Percentiles rank a stretch among this genome's conserved stretches.
Conservation (phyloP, 2,797 vertebrate species). For the Tauraco hartlaubi region DNA sequence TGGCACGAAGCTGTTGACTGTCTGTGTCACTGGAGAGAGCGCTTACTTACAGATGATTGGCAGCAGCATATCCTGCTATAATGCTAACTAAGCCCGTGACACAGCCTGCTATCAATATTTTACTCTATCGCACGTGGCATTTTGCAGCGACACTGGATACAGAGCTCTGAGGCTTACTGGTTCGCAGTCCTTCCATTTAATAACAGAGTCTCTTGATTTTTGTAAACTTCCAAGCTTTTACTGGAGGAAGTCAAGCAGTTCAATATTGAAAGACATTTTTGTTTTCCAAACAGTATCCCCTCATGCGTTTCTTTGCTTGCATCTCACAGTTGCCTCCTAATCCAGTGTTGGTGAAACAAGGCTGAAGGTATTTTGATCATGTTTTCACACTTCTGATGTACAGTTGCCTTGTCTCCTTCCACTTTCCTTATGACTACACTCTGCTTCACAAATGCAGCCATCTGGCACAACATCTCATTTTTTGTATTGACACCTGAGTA, state of each 20-base stretch:
- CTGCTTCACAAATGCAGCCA: slow-evolving; percentile 33
- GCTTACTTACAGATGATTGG: neutral
- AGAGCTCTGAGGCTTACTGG: neutral
- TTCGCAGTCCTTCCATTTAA: neutral
- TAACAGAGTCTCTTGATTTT: neutral
- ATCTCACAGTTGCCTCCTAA: slow-evolving; percentile 56
- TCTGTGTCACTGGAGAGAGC: neutral
- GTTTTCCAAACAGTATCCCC: slow-evolving; percentile 21
- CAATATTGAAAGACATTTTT: slow-evolving; percentile 9
- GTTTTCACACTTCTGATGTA: slow-evolving; percentile 55
- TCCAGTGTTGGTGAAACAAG: slow-evolving; percentile 55
- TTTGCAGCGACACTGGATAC: neutral
- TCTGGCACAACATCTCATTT: slow-evolving; percentile 22
- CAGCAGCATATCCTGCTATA: neutral
- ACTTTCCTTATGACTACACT: slow-evolving; percentile 40
- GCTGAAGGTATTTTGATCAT: slow-evolving; percentile 57
- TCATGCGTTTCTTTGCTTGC: slow-evolving; percentile 36
- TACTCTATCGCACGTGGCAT: neutral
- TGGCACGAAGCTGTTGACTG: neutral
- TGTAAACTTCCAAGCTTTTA: slow-evolving; percentile 14
- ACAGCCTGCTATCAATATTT: neutral
- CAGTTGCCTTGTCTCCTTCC: slow-evolving; percentile 40
- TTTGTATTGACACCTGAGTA: slow-evolving; percentile 35
- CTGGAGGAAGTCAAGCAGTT: slow-evolving; percentile 10
- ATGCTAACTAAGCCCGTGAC: neutral